Conservation (phyloP, 2,888 invertebrate species). For the Andrena hattorfiana region DNA sequence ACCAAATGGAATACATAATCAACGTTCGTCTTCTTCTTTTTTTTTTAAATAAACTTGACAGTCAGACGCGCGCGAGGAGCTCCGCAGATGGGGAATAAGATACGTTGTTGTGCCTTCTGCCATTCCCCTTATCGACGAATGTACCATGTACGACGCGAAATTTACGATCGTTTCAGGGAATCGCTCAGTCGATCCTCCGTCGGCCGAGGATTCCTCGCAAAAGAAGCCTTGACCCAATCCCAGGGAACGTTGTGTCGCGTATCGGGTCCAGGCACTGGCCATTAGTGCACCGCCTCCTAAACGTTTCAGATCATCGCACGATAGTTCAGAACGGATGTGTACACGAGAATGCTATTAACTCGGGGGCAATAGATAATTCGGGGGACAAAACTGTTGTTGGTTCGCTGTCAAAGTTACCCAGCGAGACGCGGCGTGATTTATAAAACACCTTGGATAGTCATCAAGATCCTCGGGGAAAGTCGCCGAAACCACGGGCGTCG, state of each 20-base stretch:
- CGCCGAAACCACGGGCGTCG: not conserved
- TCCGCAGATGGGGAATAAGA: not conserved
- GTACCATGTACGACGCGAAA: no score
- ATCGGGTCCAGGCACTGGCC: conserved; percentile 10
- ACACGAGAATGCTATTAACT: conserved; percentile 68
- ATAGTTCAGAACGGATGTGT: conserved; percentile 25
- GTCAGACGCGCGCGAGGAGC: conserved; percentile 2
- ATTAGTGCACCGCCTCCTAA: conserved; percentile 43
- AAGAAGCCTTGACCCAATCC: conserved; percentile 21
- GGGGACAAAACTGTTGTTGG: not conserved
- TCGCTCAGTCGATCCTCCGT: no score
- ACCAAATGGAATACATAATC: conserved; percentile 56
- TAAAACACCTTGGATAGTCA: conserved; percentile 3
- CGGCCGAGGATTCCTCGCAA: not conserved
- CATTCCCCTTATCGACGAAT: not conserved
- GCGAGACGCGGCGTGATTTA: conserved; percentile 26
- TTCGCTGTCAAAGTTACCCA: not conserved
- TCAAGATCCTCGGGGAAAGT: conserved; percentile 12
- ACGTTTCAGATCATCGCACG: conserved; percentile 2
- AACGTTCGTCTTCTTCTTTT: not conserved
- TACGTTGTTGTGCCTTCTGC: conserved; percentile 2
- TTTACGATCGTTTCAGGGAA: no score
- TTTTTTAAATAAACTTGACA: not conserved
- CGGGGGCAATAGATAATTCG: conserved; percentile 45
- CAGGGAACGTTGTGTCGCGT: conserved; percentile 14